phyloP scores from a whole-genome alignment of 2,888 invertebrate species.

The Drosophila lutescens region DNA sequence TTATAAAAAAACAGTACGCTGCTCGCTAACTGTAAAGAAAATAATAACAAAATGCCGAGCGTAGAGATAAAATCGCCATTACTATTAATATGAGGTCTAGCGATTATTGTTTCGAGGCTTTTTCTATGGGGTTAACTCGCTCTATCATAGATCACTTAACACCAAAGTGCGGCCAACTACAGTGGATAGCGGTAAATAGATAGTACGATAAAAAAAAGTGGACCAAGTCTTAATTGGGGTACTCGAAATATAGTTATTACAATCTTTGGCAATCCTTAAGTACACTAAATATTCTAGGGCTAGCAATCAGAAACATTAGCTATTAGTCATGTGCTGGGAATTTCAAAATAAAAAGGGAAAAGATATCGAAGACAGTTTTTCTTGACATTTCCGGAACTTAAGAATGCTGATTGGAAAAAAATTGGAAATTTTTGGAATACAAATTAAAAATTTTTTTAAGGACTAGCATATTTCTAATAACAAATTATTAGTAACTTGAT shows the following conservation, averaged over 20 bases:
- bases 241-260: too few species aligned
- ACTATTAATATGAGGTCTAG: constrained; percentile 15
- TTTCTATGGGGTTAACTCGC: constrained; percentile 11
- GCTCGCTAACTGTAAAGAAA: constrained; percentile 14
- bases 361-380: background rate
- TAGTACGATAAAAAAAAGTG: background rate
- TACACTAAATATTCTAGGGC: background rate
- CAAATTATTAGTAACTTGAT: too few species aligned
- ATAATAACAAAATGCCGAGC: constrained; percentile 17
- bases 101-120: background rate
- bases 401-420: background rate
- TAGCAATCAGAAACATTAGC: background rate
- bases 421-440: background rate
- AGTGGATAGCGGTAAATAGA: background rate
- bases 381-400: background rate
- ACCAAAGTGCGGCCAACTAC: constrained; percentile 3
- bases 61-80: constrained; percentile 15
- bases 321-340: background rate
- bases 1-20: constrained; percentile 10
- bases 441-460: background rate
- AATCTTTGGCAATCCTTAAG: too few species aligned
- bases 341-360: background rate
- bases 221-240: too few species aligned
- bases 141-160: constrained; percentile 14
- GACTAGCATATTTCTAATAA: too few species aligned